These are phyloP conservation scores for Cyclopterus lumpus DNA, from an alignment of 2,797 vertebrate genomes.

Conservation along the genomic window DNA sequence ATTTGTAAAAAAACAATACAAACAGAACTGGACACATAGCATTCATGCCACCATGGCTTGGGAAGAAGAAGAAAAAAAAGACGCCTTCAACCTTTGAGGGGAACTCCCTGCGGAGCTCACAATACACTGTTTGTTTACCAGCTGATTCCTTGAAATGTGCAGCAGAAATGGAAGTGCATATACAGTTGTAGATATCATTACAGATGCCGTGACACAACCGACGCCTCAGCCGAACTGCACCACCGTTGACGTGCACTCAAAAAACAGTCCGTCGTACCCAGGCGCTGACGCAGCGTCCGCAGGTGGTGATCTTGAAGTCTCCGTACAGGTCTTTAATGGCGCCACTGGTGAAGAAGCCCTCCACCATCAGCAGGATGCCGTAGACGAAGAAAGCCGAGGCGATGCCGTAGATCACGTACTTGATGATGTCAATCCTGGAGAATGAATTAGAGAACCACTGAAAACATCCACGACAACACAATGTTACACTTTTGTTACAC, in stretches of 20 bases:
- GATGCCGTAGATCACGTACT: constrained; percentile 98
- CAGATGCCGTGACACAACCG: neutral
- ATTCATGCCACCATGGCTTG: neutral
- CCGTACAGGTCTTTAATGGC: constrained; percentile 99
- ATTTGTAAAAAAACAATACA: neutral
- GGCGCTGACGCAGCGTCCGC: constrained; percentile 96
- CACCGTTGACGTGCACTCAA: no score
- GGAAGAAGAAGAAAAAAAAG: neutral
- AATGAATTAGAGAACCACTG: constrained; percentile 27
- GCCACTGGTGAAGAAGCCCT: constrained; percentile 98
- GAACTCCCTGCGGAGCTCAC: neutral
- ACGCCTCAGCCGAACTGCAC: neutral
- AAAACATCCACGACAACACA: constrained; percentile 3
- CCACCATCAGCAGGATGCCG: constrained; percentile 98
- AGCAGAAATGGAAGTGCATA: neutral
- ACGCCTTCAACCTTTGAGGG: constrained; percentile 7
- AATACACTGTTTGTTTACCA: constrained; percentile 16
- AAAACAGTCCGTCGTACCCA: constrained; percentile 86
- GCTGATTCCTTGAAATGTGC: constrained; percentile 8
- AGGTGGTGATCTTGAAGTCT: constrained; percentile 99
- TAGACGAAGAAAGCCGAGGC: constrained; percentile 99
- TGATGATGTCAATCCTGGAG: constrained; percentile 97
- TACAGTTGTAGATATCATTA: neutral
- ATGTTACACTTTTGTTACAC: neutral
- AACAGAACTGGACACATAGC: neutral